Percentiles rank a stretch among this genome's conserved stretches.
Conservation (phyloP, 2,797 vertebrate species). For the Syndactyla subalaris region DNA sequence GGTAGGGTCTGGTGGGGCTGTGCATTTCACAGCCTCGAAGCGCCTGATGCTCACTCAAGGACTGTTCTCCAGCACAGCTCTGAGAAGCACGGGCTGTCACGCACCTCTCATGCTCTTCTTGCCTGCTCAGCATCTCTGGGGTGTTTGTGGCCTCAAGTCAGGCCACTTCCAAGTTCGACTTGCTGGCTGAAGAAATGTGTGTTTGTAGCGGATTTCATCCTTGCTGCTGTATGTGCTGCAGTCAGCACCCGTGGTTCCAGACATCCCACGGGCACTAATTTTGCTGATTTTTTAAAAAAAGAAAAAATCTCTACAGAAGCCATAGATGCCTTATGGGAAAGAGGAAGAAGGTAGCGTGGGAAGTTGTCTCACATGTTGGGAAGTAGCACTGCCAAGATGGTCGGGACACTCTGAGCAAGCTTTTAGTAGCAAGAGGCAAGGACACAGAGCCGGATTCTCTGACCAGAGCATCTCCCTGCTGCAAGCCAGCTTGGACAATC, state of each 20-base stretch:
- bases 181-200: neutral
- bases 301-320: neutral
- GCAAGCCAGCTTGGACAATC: neutral
- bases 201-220: neutral
- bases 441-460: neutral
- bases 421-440: neutral
- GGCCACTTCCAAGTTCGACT: neutral
- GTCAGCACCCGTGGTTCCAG: neutral
- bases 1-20: conserved; percentile 12
- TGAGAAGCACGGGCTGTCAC: neutral
- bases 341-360: conserved; percentile 29
- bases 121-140: neutral
- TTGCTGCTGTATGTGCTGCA: neutral
- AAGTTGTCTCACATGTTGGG: neutral
- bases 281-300: neutral
- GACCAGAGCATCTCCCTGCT: neutral
- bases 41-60: neutral
- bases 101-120: neutral
- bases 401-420: neutral
- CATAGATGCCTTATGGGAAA: neutral
- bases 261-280: neutral
- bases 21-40: neutral
- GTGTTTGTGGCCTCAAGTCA: neutral
- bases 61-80: fast-evolving
- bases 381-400: neutral